Conservation (phyloP, 2,113 vertebrate species). For the Xenopus laevis region DNA sequence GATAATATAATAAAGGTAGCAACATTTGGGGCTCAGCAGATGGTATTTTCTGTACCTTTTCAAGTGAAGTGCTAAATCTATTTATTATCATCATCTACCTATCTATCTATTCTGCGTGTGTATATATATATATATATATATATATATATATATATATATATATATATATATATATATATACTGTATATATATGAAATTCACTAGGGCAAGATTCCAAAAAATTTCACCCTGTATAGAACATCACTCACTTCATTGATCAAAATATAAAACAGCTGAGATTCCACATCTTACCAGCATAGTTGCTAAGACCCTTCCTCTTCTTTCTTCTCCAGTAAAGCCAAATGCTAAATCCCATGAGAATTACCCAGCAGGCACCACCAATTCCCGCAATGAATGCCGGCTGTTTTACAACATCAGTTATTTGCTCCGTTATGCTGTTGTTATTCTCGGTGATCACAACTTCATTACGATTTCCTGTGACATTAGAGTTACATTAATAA, state of each 20-base stretch:
- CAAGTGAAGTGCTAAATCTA: not conserved
- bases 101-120: too few relatives aligned
- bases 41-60: not conserved
- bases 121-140: too few relatives aligned
- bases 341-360: slow-evolving; percentile 98
- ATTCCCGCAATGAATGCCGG: slow-evolving; percentile 97
- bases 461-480: slow-evolving; percentile 71
- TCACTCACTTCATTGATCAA: too few relatives aligned
- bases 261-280: too few relatives aligned
- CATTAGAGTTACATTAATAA: slow-evolving; percentile 12
- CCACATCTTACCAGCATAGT: slow-evolving; percentile 89
- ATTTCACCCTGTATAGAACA: too few relatives aligned
- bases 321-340: slow-evolving; percentile 98
- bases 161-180: slow-evolving; percentile 6
- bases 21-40: too few relatives aligned
- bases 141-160: slow-evolving; percentile 15
- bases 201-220: too few relatives aligned
- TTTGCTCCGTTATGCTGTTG: slow-evolving; percentile 98
- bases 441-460: slow-evolving; percentile 94
- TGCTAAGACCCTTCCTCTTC: slow-evolving; percentile 99
- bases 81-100: too few relatives aligned
- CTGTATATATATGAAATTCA: too few relatives aligned
- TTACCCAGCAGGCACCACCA: slow-evolving; percentile 97
- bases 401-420: slow-evolving; percentile 97
- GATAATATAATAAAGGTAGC: not conserved